Evolutionary conservation across 2,113 vertebrate genomes (phyloP).

Genomic region (Nestor notabilis): DNA sequence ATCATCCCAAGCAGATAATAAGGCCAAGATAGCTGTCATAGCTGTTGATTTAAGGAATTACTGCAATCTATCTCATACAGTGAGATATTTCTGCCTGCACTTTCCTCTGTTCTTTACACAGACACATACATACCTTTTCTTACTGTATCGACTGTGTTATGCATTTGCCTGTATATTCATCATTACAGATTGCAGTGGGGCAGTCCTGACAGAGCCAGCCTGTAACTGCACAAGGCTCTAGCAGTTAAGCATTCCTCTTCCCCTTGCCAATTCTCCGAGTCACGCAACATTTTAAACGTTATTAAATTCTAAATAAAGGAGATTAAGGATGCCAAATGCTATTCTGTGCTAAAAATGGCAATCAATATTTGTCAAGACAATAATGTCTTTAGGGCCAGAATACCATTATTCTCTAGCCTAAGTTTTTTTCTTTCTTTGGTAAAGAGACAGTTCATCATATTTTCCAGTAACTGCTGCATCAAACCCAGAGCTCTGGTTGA

Average conservation of each 20-base stretch:
- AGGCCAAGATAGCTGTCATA: background rate
- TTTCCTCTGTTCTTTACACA: background rate
- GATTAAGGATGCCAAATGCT: conserved; percentile 37
- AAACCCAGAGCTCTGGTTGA: background rate
- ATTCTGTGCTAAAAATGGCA: conserved; percentile 27
- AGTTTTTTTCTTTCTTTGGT: conserved; percentile 32
- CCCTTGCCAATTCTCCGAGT: conserved; percentile 20
- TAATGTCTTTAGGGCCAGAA: background rate
- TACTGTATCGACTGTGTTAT: rapidly evolving
- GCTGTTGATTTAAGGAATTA: background rate
- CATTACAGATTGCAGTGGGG: background rate
- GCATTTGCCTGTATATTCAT: background rate
- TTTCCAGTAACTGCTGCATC: conserved; percentile 30
- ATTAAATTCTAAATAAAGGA: conserved; percentile 62
- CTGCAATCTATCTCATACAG: background rate
- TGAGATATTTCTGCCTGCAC: background rate
- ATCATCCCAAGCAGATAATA: conserved; percentile 11
- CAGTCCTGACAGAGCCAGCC: background rate
- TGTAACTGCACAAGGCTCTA: background rate
- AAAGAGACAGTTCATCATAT: background rate
- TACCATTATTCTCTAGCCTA: background rate
- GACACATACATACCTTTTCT: background rate
- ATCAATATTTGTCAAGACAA: conserved; percentile 45
- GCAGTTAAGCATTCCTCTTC: background rate
- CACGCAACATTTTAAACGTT: conserved; percentile 29